A percentile compares a stretch with the other conserved stretches of the same genome.
phyloP scores from a whole-genome alignment of 2,113 vertebrate species.

The Vidua chalybeata region DNA sequence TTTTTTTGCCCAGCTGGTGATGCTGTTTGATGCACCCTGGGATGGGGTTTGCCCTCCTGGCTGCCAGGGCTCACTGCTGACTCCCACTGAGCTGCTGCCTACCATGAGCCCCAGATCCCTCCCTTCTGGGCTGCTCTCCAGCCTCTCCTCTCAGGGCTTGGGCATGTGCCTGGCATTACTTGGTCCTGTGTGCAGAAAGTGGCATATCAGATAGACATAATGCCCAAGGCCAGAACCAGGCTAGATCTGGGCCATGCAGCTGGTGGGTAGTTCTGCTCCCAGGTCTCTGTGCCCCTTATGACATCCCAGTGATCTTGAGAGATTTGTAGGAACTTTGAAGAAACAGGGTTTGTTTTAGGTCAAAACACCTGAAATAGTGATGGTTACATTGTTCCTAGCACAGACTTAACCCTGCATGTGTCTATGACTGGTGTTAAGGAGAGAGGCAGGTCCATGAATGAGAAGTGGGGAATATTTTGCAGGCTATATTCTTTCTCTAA shows the following conservation, averaged over 20 bases:
- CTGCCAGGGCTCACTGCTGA: not conserved
- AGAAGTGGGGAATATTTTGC: not conserved
- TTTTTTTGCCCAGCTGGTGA: not conserved
- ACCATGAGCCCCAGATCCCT: not conserved
- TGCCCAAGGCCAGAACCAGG: not conserved
- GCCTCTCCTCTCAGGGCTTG: not conserved
- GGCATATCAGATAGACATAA: not conserved
- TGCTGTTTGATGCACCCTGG: not conserved
- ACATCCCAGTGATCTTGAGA: not conserved
- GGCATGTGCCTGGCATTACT: not conserved
- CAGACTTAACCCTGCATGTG: fast-evolving
- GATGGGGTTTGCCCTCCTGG: not conserved
- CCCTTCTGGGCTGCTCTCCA: not conserved
- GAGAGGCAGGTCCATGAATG: not conserved
- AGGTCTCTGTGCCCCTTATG: not conserved
- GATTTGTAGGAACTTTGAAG: not conserved
- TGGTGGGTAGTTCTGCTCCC: not conserved
- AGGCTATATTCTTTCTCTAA: not conserved
- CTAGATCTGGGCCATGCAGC: not conserved
- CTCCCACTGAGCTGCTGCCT: not conserved
- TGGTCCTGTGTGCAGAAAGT: fast-evolving
- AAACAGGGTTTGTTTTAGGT: not conserved
- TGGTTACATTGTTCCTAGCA: not conserved
- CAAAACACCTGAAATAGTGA: not conserved
- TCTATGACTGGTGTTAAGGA: not conserved